Evolutionary conservation across 2,888 invertebrate genomes (phyloP).

Genomic region (Cheilosia impressa): DNA sequence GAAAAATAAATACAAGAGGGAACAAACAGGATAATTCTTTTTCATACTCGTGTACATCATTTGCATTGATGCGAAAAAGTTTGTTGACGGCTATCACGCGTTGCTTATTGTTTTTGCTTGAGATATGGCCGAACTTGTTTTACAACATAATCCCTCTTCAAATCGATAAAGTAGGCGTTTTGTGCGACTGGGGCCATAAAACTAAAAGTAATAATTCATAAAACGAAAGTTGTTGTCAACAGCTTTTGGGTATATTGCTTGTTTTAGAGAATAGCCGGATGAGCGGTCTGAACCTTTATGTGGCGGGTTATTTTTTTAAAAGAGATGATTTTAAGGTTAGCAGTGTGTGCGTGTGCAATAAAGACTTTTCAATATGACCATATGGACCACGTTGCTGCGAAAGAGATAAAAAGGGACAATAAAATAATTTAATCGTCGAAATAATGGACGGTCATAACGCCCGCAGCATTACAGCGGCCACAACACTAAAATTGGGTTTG

Average conservation of each 20-base stretch:
- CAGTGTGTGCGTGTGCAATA: neutral
- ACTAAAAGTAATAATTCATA: constrained; percentile 23
- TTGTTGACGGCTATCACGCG: constrained; percentile 13
- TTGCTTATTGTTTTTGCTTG: neutral
- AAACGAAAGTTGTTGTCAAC: constrained; percentile 18
- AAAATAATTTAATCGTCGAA: constrained; percentile 2
- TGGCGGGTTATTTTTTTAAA: neutral
- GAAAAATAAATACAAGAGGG: constrained; percentile 5
- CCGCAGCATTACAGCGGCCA: too few species aligned
- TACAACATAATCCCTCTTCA: neutral
- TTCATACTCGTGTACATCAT: constrained; percentile 18
- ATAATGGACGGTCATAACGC: constrained; percentile 7
- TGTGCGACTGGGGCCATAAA: constrained; percentile 1
- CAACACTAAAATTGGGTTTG: too few species aligned
- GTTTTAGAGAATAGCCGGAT: neutral
- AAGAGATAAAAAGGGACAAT: neutral
- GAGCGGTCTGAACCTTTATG: neutral
- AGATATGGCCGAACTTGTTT: neutral
- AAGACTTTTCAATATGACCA: constrained; percentile 4
- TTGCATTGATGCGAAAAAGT: constrained; percentile 25
- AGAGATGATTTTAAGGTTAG: neutral
- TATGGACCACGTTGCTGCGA: neutral
- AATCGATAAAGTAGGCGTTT: constrained; percentile 6
- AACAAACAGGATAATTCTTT: neutral
- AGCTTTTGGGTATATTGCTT: constrained; percentile 17